Conservation (phyloP, 2,113 vertebrate species). For the Shinisaurus crocodilurus region DNA sequence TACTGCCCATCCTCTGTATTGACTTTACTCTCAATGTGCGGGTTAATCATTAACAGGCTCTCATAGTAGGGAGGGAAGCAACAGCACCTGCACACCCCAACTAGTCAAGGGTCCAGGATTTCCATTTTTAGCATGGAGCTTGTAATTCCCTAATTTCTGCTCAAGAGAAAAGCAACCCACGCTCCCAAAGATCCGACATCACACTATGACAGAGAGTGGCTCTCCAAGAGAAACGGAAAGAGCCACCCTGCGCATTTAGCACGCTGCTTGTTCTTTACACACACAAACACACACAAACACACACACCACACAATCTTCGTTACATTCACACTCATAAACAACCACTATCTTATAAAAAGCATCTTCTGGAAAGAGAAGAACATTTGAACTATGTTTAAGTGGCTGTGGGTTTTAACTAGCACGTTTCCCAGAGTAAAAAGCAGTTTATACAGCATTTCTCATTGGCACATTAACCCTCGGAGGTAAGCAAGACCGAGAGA, state of each 20-base stretch:
- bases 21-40: slow-evolving; percentile 49
- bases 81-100: neutral
- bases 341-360: neutral
- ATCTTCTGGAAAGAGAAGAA: neutral
- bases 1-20: slow-evolving; percentile 41
- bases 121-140: accelerated
- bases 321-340: neutral
- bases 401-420: neutral
- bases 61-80: accelerated
- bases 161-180: neutral
- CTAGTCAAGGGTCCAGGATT: accelerated
- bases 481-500: neutral
- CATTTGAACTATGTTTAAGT: neutral
- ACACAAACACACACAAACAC: neutral
- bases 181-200: neutral
- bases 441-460: neutral
- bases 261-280: neutral
- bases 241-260: neutral
- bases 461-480: neutral
- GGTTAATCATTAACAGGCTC: slow-evolving; percentile 69
- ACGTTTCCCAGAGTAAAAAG: neutral
- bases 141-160: neutral
- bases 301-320: neutral
- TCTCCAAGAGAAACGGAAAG: no score
- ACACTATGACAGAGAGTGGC: neutral